Conservation (phyloP, 2,797 vertebrate genomes). For the Prionace glauca region DNA sequence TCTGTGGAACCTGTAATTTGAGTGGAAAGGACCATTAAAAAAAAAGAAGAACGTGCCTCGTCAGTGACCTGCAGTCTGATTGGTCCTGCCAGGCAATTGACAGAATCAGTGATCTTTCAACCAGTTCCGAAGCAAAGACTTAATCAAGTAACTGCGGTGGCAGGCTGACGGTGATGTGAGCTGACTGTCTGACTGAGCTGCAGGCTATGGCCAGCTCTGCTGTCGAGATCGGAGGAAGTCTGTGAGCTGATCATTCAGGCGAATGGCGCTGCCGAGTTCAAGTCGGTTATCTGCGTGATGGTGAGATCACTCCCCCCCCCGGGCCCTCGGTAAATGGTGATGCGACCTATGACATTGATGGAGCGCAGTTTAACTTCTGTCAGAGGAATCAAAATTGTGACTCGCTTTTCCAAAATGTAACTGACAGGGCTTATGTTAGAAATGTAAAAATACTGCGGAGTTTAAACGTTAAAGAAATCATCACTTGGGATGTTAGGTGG, state of each 20-base stretch:
- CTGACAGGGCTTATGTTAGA: slow-evolving; percentile 69
- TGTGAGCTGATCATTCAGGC: slow-evolving; percentile 69
- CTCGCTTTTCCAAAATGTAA: slow-evolving; percentile 57
- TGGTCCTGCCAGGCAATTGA: slow-evolving; percentile 65
- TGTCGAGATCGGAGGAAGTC: slow-evolving; percentile 66
- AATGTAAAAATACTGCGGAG: slow-evolving; percentile 50
- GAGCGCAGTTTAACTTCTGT: slow-evolving; percentile 69
- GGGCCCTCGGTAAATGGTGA: slow-evolving; percentile 52
- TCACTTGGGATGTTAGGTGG: not conserved
- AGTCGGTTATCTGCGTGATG: slow-evolving; percentile 41
- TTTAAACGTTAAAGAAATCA: not conserved
- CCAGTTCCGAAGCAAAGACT: slow-evolving; percentile 54
- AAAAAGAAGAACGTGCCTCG: slow-evolving; percentile 44
- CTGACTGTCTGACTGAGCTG: slow-evolving; percentile 68
- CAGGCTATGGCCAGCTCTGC: slow-evolving; percentile 72
- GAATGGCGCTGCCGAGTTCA: slow-evolving; percentile 51
- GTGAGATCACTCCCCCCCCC: slow-evolving; percentile 35
- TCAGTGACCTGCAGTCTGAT: slow-evolving; percentile 61
- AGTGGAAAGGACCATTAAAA: not conserved
- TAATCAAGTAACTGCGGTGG: slow-evolving; percentile 67
- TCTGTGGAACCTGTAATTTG: not conserved
- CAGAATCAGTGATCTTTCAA: slow-evolving; percentile 76
- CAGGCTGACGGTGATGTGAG: slow-evolving; percentile 67
- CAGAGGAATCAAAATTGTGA: slow-evolving; percentile 59
- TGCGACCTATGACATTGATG: slow-evolving; percentile 50